Evolutionary conservation across 2,888 invertebrate genomes (phyloP), one percentile per base, ranked within the genome.

Genomic region (Didymodactylos carnosus): DNA sequence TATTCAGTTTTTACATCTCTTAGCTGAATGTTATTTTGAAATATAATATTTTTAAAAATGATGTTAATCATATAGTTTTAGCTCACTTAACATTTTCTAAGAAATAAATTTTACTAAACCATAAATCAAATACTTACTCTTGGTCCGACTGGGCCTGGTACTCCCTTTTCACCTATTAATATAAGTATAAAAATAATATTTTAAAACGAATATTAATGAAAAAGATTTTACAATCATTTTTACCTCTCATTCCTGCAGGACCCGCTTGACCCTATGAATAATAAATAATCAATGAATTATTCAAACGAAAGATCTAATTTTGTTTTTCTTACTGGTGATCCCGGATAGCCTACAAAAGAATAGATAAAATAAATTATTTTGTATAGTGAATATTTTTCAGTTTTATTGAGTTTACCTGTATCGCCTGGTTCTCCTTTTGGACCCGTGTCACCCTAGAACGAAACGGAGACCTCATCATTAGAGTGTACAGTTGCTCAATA

Each of bases 401-500:
- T 29, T 62, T 69, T 46, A 39, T 23, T 51, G 19, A 25, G n/a
- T 19, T 72, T 29, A 72, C 72, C 72, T 39, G 39, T 70, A 6
- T 69, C 70, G 40, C 73, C 73, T 40, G 51, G 62, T 53, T 72
- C 72, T 49, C 76, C 76, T 46, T 71, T 43, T 2, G 27, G 39
- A 11, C 76, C 76, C 41, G 70, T 35, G 23, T 53, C 40, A 62
- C 76, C 76, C 40, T 76, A 53, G 29, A 70, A 71, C n/a, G 76
- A 76, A 27, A 71, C 74, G 5, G 70, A 76, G 39, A 77, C 78
- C 5, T 73, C 72, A 4, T 73, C 70, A 27, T 77, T 77, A 8
- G 74, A 72, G 0, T 72, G 35, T 40, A 77, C 72, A 29, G 19
- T 25, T 14, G 49, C 25, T n/a, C 72, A 46, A n/a, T 76, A 90